Percentiles rank a stretch among this genome's conserved stretches.
These are phyloP conservation scores for Papilio polytes DNA, from an alignment of 1,140 invertebrate species.

Conservation along the genomic window DNA sequence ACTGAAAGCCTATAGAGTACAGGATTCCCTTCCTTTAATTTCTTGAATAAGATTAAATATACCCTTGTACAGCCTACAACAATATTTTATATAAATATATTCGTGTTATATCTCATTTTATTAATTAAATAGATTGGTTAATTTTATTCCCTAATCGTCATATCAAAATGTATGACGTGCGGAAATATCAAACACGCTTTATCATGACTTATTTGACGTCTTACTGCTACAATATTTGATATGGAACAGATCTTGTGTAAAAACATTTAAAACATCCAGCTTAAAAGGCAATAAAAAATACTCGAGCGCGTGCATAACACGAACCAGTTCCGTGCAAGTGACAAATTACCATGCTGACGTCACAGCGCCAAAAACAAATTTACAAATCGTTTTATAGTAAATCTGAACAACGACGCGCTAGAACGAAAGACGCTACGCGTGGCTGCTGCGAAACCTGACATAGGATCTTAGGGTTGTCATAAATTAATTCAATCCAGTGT, in stretches of 20 bases:
- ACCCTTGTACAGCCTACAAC: no score
- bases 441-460: background rate
- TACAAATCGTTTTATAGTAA: conserved; percentile 18
- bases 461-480: background rate
- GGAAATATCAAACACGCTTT: conserved; percentile 9
- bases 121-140: background rate
- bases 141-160: conserved; percentile 31
- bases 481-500: no score
- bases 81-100: no score
- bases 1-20: background rate
- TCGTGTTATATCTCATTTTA: no score
- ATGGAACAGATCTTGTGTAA: background rate
- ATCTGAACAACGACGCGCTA: background rate
- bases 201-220: background rate
- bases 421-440: background rate
- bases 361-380: conserved; percentile 17
- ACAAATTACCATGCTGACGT: conserved; percentile 2
- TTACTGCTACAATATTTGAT: background rate
- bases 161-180: conserved; percentile 12
- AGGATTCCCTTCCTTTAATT: background rate
- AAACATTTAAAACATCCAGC: conserved; percentile 1
- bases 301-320: conserved; percentile 1
- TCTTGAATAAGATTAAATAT: no score
- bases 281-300: conserved; percentile 14
- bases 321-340: conserved; percentile 5